phyloP scores from a whole-genome alignment of 2,113 vertebrate species.

The Amblyopsis rosae region DNA sequence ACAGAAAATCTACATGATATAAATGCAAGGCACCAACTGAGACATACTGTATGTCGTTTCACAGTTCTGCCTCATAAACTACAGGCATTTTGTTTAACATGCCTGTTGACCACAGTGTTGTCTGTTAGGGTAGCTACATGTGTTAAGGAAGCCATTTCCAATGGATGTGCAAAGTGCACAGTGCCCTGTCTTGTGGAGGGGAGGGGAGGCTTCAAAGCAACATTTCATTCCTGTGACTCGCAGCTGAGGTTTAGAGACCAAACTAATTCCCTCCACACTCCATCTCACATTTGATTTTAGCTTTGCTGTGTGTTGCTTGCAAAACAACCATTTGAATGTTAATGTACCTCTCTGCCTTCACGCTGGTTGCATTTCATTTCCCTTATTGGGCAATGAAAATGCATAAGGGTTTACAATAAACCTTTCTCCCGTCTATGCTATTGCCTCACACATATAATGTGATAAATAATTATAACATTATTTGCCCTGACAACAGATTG shows the following conservation, averaged over 20 bases:
- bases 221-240: conserved; percentile 66
- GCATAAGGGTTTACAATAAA: background rate
- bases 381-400: background rate
- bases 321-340: conserved; percentile 10
- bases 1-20: background rate
- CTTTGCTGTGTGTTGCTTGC: conserved; percentile 45
- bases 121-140: conserved; percentile 8
- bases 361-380: background rate
- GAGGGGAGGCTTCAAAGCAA: conserved; percentile 53
- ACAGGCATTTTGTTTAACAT: background rate
- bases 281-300: conserved; percentile 27
- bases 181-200: conserved; percentile 38
- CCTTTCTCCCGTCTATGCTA: background rate
- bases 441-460: background rate
- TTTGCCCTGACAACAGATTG: background rate
- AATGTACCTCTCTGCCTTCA: conserved; percentile 9
- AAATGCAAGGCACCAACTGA: background rate
- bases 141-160: conserved; percentile 29
- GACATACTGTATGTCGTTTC: background rate
- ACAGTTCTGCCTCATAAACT: background rate
- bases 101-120: conserved; percentile 5
- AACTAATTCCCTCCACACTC: too few relatives aligned
- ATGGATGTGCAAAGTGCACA: conserved; percentile 35
- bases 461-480: background rate
- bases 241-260: background rate